Percentiles rank a stretch among this genome's conserved stretches.
These are phyloP conservation scores for Tapera naevia DNA, from an alignment of 2,797 vertebrate genomes.

Conservation along the genomic window DNA sequence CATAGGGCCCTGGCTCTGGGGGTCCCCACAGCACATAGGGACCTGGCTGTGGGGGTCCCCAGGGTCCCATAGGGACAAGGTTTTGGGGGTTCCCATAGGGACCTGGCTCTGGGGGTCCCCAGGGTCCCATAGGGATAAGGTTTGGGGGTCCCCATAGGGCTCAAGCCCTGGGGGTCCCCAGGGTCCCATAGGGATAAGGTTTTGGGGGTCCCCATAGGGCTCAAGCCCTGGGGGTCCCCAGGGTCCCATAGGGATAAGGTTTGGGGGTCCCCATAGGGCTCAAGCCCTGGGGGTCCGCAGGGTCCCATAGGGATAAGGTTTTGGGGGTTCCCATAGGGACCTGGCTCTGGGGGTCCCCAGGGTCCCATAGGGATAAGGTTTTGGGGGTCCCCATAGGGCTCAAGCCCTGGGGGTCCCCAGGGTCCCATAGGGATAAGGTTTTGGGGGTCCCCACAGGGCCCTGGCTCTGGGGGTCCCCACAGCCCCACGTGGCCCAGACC, in stretches of 20 bases:
- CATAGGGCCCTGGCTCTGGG: rapidly evolving
- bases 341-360: neutral
- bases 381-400: neutral
- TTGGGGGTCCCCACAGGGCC: neutral
- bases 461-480: neutral
- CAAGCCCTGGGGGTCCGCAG: neutral
- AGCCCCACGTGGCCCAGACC: neutral
- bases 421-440: neutral
- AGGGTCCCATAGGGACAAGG: neutral
- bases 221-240: neutral
- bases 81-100: neutral
- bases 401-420: neutral
- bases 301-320: neutral
- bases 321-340: neutral
- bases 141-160: neutral
- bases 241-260: neutral
- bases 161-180: too few species aligned
- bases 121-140: neutral
- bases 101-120: neutral
- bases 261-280: too few species aligned
- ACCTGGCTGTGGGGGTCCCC: neutral
- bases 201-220: neutral
- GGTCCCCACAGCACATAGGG: neutral
- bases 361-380: neutral
- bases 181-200: too few species aligned